Evolutionary conservation across 1,140 invertebrate genomes (phyloP).

Genomic region (Papilio xuthus): DNA sequence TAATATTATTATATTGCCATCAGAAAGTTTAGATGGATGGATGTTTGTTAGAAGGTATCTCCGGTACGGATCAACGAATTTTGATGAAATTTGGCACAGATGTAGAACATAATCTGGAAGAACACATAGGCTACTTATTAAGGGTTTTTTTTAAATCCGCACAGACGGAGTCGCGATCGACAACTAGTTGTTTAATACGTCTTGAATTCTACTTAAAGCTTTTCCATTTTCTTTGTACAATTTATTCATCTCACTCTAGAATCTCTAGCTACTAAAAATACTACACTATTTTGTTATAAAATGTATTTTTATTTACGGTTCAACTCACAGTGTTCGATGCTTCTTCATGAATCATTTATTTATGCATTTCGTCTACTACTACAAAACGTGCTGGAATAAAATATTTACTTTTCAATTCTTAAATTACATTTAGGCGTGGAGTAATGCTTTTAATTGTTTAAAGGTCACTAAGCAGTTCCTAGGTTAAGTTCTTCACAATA

Average conservation of each 20-base stretch:
- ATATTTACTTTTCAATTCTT: background rate
- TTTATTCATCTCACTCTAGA: conserved; percentile 15
- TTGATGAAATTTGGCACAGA: too few species aligned
- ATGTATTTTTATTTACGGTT: conserved; percentile 13
- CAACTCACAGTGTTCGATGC: conserved; percentile 11
- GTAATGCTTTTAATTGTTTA: background rate
- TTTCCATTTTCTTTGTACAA: background rate
- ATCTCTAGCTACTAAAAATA: conserved; percentile 16
- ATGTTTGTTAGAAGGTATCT: too few species aligned
- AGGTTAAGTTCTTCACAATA: background rate
- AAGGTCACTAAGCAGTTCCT: background rate
- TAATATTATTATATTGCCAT: too few species aligned
- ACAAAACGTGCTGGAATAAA: conserved; percentile 7
- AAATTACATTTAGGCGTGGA: background rate
- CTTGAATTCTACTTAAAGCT: background rate
- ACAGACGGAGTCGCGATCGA: too few species aligned
- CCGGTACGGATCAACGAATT: too few species aligned
- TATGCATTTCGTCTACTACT: background rate
- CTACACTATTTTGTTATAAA: conserved; percentile 22
- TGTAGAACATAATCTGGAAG: too few species aligned
- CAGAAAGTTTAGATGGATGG: too few species aligned
- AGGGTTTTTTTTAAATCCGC: too few species aligned
- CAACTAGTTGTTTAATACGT: background rate
- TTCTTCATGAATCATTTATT: conserved; percentile 24
- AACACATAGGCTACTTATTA: too few species aligned